Evolutionary conservation across 2,113 vertebrate species (phyloP).

Genomic region (Merops nubicus): DNA sequence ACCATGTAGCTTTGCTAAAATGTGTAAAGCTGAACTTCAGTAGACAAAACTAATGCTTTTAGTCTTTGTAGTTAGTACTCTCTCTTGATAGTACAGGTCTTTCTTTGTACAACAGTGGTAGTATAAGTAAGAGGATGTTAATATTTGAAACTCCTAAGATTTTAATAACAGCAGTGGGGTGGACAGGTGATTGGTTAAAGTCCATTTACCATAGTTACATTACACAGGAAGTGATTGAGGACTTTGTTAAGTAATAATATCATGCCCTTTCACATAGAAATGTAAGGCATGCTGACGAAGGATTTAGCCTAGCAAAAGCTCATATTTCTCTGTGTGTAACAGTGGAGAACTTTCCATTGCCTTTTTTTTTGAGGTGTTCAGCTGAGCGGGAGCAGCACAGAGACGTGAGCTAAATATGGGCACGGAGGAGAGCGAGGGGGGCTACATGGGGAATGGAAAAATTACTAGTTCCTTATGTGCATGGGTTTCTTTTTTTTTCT

Average conservation of each 20-base stretch:
- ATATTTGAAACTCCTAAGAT: background rate
- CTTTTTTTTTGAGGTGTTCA: background rate
- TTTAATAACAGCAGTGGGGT: background rate
- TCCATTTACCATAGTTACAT: background rate
- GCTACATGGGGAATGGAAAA: background rate
- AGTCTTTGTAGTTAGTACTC: background rate
- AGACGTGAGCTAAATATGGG: background rate
- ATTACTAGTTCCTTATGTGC: background rate
- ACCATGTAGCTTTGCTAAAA: background rate
- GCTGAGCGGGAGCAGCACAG: background rate
- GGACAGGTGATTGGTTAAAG: background rate
- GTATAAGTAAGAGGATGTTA: background rate
- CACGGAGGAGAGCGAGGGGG: background rate
- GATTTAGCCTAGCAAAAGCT: background rate
- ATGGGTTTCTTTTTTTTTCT: background rate
- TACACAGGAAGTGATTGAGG: background rate
- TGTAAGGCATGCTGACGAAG: background rate
- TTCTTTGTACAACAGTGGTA: background rate
- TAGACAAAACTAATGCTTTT: background rate
- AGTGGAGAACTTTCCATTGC: slow-evolving; percentile 4
- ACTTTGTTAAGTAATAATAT: background rate
- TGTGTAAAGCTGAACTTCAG: background rate
- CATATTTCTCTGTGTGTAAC: background rate
- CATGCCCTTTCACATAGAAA: background rate
- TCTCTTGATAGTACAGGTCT: background rate